These are phyloP conservation scores for Crenichthys baileyi DNA, from an alignment of 2,797 vertebrate genomes.

Conservation along the genomic window DNA sequence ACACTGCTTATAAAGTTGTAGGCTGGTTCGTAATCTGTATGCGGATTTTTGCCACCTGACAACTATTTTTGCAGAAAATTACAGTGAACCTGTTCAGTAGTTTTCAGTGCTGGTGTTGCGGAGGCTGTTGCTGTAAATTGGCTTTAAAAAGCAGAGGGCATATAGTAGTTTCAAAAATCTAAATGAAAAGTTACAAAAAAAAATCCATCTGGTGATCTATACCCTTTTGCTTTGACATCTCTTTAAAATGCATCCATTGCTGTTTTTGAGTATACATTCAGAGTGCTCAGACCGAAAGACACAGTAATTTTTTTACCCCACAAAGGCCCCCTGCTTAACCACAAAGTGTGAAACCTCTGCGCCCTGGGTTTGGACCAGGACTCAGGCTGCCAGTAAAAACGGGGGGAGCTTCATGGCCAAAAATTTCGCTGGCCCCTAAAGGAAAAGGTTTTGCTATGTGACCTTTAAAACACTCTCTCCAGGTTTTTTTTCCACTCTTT, in stretches of 20 bases:
- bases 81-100: neutral
- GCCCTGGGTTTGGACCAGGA: slow-evolving; percentile 78
- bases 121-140: neutral
- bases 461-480: slow-evolving; percentile 77
- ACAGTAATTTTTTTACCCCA: slow-evolving; percentile 71
- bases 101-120: neutral
- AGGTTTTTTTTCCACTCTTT: slow-evolving; percentile 30
- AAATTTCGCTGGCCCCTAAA: slow-evolving; percentile 84
- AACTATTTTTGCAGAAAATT: neutral
- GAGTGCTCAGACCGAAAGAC: slow-evolving; percentile 50
- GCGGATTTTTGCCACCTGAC: neutral
- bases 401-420: slow-evolving; percentile 84
- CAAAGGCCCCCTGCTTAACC: slow-evolving; percentile 80
- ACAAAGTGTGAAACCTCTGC: slow-evolving; percentile 82
- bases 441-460: slow-evolving; percentile 82
- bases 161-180: neutral
- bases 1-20: neutral
- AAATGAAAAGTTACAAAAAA: neutral
- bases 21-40: neutral
- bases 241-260: slow-evolving; percentile 10
- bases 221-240: neutral
- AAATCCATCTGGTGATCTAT: neutral
- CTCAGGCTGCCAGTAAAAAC: slow-evolving; percentile 83
- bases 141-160: neutral
- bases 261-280: slow-evolving; percentile 46